Evolutionary conservation across 2,797 vertebrate species (phyloP), one percentile per base, ranked within the genome.

Genomic region (Tarsius wallacei): DNA sequence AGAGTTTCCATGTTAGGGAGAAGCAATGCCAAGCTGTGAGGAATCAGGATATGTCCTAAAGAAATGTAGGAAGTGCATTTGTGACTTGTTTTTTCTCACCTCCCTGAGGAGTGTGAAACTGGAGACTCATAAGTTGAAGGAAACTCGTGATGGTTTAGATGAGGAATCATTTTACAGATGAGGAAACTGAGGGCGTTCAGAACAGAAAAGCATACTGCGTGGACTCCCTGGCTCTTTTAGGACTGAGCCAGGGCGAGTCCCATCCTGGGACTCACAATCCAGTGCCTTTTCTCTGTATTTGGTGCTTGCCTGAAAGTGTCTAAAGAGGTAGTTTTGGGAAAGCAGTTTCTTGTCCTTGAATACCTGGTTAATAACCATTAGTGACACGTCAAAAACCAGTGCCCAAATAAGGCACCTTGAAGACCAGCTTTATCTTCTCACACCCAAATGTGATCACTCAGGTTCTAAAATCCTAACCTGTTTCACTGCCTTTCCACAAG

Each of bases 391-490:
- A 89, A 78, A 94, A 73, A 51, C 71, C 26, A 57, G 71, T 74
- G 47, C 64, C 94, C 89, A 87, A 91, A 97, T 96, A 97, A 94
- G 94, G 97, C 70, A 16, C 64, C 93, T 80, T 2, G 22, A 73
- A 95, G 90, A 51, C 51, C 57, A 77, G 59, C 80, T 93, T 70
- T 66, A 74, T 63, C 51, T 82, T 64, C 92, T 53, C 64, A 51
- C 86, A 89, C 28, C 71, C 28, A 87, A 16, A 36, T 42, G 21
- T 10, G 51, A 61, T 76, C 57, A 7, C 87, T 93, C 53, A 31
- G 49, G 73, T 42, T 59, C 81, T 81, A 22, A 91, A 80, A 93
- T 83, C 51, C 87, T 70, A 36, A 53, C 36, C 84, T 26, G 24
- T 84, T 59, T 94, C 76, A 11, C 47, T 51, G 28, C 59, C n/a